Evolutionary conservation across 2,797 vertebrate genomes (phyloP), one percentile per base, ranked within the genome.

Genomic region (Esox lucius): DNA sequence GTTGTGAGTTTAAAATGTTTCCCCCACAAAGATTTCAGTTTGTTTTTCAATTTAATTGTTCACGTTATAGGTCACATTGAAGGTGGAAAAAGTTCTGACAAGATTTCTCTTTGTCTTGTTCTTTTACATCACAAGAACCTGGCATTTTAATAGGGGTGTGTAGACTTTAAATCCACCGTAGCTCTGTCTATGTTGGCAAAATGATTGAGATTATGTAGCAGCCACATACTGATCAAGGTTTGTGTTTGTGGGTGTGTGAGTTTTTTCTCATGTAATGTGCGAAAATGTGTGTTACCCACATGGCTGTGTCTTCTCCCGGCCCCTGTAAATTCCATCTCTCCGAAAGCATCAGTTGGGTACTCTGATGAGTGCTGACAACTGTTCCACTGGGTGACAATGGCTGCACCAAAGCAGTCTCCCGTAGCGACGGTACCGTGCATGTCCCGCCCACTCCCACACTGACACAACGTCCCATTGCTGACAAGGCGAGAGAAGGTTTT

Each of bases 341-440:
- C 96, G 0, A 88, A 97, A 59, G 95, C 95, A 0, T 97, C 95
- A 0, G 96, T 96, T 76, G 95, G 92, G 69, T 73, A 84, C 78
- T 96, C 95, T 0, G 95, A 94, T 0, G 95, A 94, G 72, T 97
- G 95, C 28, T 91, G 82, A 3, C 68, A 78, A 6, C 93, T 91
- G 81, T 94, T 87, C 96, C 96, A 97, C 74, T 89, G 87, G 16
- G 90, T 93, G 81, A 94, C 91, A 0, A 93, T 87, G 0, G 94
- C 92, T 0, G 93, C 88, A 24, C 93, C 92, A 1, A 94, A 94
- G 19, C 80, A 88, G 56, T 95, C 94, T 11, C 90, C 93, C 6
- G 89, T 84, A 0, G 94, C 93, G 75, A 92, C 82, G 0, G 93
- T 80, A 0, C 75, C 73, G 11, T 97, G 96, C 0, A 4, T 1